phyloP scores from a whole-genome alignment of 2,888 invertebrate genomes.

The Dryobotodes eremita region DNA sequence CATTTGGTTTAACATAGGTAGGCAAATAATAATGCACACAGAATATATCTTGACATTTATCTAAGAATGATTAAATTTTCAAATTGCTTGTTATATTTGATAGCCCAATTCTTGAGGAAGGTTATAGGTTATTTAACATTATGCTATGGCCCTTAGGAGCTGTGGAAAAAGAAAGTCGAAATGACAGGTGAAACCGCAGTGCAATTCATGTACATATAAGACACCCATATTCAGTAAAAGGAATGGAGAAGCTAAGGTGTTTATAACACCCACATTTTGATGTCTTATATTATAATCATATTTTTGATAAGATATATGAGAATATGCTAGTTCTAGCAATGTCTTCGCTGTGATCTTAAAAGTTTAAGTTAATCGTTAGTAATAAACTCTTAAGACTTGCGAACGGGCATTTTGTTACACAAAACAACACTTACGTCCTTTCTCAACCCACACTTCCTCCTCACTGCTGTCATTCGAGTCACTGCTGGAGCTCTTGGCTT shows the following conservation, averaged over 20 bases:
- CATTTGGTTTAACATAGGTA: too few relatives aligned
- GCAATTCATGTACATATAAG: not conserved
- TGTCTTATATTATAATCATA: not conserved
- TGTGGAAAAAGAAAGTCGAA: too few relatives aligned
- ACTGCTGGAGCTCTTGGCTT: slow-evolving; percentile 82
- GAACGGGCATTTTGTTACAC: not conserved
- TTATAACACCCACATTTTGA: not conserved
- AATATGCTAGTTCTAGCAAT: not conserved
- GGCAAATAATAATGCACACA: too few relatives aligned
- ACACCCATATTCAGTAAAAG: not conserved
- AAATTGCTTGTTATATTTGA: too few relatives aligned
- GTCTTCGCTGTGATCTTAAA: not conserved
- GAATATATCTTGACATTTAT: too few relatives aligned
- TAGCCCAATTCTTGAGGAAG: too few relatives aligned
- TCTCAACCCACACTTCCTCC: slow-evolving; percentile 93
- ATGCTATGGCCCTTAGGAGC: too few relatives aligned
- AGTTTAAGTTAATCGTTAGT: not conserved
- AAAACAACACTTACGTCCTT: slow-evolving; percentile 78
- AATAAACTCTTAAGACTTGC: not conserved
- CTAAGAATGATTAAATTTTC: too few relatives aligned
- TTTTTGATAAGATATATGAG: not conserved
- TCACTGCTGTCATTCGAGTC: slow-evolving; percentile 80
- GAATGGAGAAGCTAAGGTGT: not conserved
- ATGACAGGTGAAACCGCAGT: not conserved
- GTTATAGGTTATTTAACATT: too few relatives aligned